Evolutionary conservation across 2,113 vertebrate genomes (phyloP), one percentile per base, ranked within the genome.

Genomic region (Semicossyphus pulcher): DNA sequence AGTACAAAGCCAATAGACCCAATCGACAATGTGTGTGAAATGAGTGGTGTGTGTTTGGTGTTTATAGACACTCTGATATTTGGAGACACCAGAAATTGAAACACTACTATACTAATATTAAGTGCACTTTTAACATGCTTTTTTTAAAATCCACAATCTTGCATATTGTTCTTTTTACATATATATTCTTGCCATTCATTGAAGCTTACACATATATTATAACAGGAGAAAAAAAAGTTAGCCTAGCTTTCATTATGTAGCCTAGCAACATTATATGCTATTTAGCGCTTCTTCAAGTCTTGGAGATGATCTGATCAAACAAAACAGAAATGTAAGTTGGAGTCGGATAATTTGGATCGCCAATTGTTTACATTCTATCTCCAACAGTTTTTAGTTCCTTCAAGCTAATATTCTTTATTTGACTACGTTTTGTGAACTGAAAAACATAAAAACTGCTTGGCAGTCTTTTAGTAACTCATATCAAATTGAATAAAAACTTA

Each of bases 161-260:
- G 44, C 41, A 54, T 44, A 61, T 52, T 6, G 49, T 68, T 7
- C 71, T 59, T 47, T 25, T 48, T 39, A 60, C 7, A 61, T 72
- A 53, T 63, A 81, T 69, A 59, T 83, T 68, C 51, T 84, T 69
- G 42, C 56, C 26, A 67, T 56, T 49, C 70, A 77, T 62, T 81
- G 6, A 75, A 80, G 61, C 11, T 66, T 70, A 77, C 37, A 85
- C 20, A 68, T 56, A 65, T 65, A 68, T 58, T 15, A 78, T 81
- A 83, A 74, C 25, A 47, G 36, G 29, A 74, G 64, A 67, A 66
- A 78, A n/a, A 67, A 71, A 83, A 85, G 34, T 78, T 51, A 57
- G 71, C 42, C 3, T 62, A 81, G 76, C 59, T 76, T 44, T 61
- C 44, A 60, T 58, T 4, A 49, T 49, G 16, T 20, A 44, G 41